Percentiles rank a stretch among this genome's conserved stretches.
Evolutionary conservation across 2,113 vertebrate genomes (phyloP).

Genomic region (Agapornis roseicollis): DNA sequence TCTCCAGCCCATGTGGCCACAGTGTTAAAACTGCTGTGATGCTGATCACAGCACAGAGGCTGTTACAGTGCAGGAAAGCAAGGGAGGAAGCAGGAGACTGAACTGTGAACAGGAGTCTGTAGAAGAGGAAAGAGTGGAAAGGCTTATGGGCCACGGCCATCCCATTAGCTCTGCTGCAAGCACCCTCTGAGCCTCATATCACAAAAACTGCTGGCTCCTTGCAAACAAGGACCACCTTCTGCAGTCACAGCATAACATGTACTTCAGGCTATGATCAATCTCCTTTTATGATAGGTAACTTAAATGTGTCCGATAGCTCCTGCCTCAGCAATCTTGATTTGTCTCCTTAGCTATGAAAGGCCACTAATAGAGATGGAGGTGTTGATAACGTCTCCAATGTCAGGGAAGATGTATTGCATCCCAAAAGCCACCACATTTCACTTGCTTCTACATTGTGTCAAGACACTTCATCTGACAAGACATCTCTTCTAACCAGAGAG

Average conservation of each 20-base stretch:
- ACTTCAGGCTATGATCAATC: neutral
- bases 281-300: neutral
- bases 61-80: neutral
- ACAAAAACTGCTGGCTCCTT: neutral
- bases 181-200: neutral
- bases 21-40: neutral
- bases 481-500: neutral
- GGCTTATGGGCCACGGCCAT: neutral
- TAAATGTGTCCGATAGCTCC: neutral
- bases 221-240: neutral
- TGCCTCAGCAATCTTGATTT: neutral
- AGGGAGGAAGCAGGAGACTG: neutral
- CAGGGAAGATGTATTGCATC: neutral
- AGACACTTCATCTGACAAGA: neutral
- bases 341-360: neutral
- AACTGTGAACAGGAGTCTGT: neutral
- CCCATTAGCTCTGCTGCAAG: neutral
- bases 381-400: neutral
- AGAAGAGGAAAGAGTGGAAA: neutral
- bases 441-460: neutral
- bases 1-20: neutral
- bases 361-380: neutral
- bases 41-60: accelerated
- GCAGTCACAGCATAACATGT: neutral
- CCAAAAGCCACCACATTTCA: neutral